phyloP scores from a whole-genome alignment of 2,888 invertebrate genomes.

The Lepidocyrtinus sp. region DNA sequence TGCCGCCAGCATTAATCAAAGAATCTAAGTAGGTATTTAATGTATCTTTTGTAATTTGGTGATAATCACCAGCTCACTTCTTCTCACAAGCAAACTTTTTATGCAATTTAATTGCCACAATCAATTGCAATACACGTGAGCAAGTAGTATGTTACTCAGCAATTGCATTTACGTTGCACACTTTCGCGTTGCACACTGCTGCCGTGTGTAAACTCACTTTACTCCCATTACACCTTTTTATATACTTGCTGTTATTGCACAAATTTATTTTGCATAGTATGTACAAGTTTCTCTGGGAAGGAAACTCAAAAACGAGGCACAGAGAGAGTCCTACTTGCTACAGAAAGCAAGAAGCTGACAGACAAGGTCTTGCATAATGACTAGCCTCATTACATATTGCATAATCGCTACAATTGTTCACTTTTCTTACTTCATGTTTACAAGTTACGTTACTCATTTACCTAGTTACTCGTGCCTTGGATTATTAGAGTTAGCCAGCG shows the following conservation, averaged over 20 bases:
- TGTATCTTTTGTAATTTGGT: too few species aligned
- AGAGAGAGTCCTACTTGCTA: neutral
- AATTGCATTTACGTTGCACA: neutral
- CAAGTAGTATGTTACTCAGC: too few species aligned
- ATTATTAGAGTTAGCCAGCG: too few species aligned
- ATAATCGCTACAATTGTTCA: constrained; percentile 56
- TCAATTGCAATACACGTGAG: neutral
- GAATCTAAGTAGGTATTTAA: too few species aligned
- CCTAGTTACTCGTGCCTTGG: neutral
- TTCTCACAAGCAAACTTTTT: neutral
- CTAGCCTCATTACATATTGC: constrained; percentile 62
- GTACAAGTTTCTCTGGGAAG: constrained; percentile 60
- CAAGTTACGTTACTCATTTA: neutral
- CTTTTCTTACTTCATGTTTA: constrained; percentile 22
- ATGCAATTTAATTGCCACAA: neutral
- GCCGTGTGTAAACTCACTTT: too few species aligned
- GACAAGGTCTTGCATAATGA: constrained; percentile 63
- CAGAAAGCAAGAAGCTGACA: constrained; percentile 53
- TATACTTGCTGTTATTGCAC: neutral
- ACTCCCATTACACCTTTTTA: neutral
- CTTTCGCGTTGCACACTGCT: neutral
- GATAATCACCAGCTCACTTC: neutral
- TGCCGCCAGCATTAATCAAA: too few species aligned
- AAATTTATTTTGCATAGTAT: neutral
- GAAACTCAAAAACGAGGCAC: constrained; percentile 29